Evolutionary conservation across 2,888 invertebrate genomes (phyloP), one percentile per base, ranked within the genome.

Genomic region (Euplagia quadripunctaria): DNA sequence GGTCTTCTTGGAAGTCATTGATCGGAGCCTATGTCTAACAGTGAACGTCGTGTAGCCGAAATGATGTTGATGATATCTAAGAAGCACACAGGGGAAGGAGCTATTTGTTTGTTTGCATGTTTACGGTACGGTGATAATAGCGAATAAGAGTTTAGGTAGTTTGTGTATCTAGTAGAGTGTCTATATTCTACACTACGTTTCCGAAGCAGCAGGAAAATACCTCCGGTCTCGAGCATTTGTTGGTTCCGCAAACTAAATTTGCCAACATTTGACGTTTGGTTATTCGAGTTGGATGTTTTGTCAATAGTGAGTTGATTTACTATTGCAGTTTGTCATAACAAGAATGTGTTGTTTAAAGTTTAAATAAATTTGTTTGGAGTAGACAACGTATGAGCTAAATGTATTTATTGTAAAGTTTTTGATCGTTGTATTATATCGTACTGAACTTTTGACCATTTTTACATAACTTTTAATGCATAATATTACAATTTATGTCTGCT

Each of bases 351-450:
- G 12, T 55, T 16, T 67, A 17, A 17, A 52, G 17, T 41, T 67
- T 9, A 42, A 52, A 64, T 43, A 58, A 43, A 41, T 52, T 70
- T 51, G 52, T 63, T 52, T 68, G 51, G 64, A 51, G 51, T 51
- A 51, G 51, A 66, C 17, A 51, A 66, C 51, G 51, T 51, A 41
- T 51, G 66, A 66, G 52, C 51, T 46, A 58, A 77, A 73, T 78
- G 70, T 82, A 83, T 82, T 77, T 79, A 82, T 83, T 81, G 79
- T 83, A 82, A 77, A 79, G 73, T 82, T 85, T 82, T 83, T 80
- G 78, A 83, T 80, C 77, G 71, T 72, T 75, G 55, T 79, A 79
- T 72, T 74, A 70, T 51, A 64, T 70, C 61, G 74, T 77, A 72
- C 68, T 79, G 72, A 77, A 68, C 70, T 82, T 85, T 82, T 83